These are phyloP conservation scores for Rhadina sibilatrix DNA, from an alignment of 2,113 vertebrate species.

Conservation along the genomic window DNA sequence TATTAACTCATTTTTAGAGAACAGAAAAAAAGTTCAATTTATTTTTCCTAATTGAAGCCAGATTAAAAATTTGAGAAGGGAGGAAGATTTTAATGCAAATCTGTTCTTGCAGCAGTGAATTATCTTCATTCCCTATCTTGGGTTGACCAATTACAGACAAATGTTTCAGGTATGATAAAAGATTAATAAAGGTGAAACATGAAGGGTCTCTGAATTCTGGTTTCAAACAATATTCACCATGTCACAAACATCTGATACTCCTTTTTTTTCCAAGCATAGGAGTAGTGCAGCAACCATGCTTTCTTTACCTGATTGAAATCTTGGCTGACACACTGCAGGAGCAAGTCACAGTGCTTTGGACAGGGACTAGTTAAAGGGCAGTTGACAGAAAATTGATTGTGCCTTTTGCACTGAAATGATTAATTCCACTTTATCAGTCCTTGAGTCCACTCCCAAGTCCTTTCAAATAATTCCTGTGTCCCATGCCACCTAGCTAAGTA, in stretches of 20 bases:
- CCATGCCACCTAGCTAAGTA: neutral
- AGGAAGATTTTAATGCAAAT: neutral
- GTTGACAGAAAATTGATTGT: neutral
- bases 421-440: neutral
- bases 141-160: neutral
- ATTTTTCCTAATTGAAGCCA: neutral
- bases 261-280: fast-evolving
- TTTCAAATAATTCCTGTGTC: neutral
- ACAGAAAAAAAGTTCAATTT: neutral
- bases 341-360: neutral
- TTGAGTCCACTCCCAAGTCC: neutral
- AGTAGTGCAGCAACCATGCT: neutral
- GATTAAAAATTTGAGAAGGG: neutral
- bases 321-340: neutral
- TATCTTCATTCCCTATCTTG: neutral
- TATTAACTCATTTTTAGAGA: neutral
- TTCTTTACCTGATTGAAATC: neutral
- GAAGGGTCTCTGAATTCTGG: neutral
- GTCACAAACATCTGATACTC: neutral
- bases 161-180: neutral
- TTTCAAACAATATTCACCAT: neutral
- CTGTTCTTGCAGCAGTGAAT: neutral
- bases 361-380: neutral
- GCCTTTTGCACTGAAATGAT: neutral
- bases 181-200: neutral